Evolutionary conservation across 2,113 vertebrate genomes (phyloP), one percentile per base, ranked within the genome.

Genomic region (Asarcornis scutulata): DNA sequence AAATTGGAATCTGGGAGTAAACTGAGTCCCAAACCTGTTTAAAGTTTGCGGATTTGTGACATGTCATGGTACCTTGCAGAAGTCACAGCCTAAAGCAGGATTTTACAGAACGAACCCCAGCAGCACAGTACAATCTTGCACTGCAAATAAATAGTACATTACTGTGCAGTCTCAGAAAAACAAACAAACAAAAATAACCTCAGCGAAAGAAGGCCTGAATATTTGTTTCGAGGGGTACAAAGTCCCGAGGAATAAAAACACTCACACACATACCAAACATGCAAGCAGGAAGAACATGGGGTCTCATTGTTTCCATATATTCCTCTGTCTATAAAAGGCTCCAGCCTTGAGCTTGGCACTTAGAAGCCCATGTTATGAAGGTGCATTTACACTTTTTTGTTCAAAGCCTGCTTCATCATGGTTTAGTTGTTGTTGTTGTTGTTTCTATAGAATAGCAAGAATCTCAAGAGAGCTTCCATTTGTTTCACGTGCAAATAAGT

Each of bases 91-190:
- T 31, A n/a, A 31, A 66, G 32, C n/a, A 36, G 1, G 3, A 27
- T 0, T 11, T 13, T 7, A 12, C 17, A 42, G 53, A 27, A 32
- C 46, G 71, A 84, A 27, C 17, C 20, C 71, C 55, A 42, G 66
- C 48, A 42, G 38, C 4, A 58, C n/a, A 0, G 0, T 2, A 6
- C 7, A 58, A 5, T 7, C 42, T 27, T 55, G 21, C 23, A 52
- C 59, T 52, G 36, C 40, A 50, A 74, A 32, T 23, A 46, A 74
- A 32, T 23, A 40, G 16, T 5, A 52, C 4, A 6, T 26, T n/a
- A 38, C 78, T 4, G 2, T 7, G n/a, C 48, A n/a, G 20, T 6
- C 56, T 44, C 36, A 27, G 56, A 64, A 29, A 17, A 63, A 55
- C 26, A 53, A 53, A 55, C 29, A 40, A 64, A 38, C 38, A 29